Evolutionary conservation across 2,797 vertebrate species (phyloP).

Genomic region (Sebastolobus altivelis): DNA sequence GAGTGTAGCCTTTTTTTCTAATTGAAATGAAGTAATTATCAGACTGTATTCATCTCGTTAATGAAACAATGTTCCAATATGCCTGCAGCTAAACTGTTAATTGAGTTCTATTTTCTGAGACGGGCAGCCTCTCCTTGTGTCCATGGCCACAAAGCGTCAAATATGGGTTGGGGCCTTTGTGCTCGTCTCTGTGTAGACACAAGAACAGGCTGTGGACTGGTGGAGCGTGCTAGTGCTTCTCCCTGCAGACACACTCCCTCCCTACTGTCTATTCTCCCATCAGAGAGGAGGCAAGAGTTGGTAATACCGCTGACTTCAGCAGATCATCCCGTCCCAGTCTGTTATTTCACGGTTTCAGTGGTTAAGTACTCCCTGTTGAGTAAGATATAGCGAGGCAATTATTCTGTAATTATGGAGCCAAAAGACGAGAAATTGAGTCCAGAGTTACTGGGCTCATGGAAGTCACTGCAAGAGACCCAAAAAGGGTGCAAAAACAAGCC

Average conservation of each 20-base stretch:
- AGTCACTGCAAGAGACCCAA: constrained; percentile 29
- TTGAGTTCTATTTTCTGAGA: constrained; percentile 85
- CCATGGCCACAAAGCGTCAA: constrained; percentile 67
- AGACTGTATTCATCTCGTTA: constrained; percentile 85
- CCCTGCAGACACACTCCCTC: constrained; percentile 53
- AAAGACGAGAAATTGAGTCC: constrained; percentile 60
- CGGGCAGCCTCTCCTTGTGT: constrained; percentile 76
- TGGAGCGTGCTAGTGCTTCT: constrained; percentile 59
- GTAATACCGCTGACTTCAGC: constrained; percentile 71
- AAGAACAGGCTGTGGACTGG: constrained; percentile 71
- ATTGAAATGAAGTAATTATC: constrained; percentile 88
- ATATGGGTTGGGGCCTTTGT: constrained; percentile 71
- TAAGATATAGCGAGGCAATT: constrained; percentile 71
- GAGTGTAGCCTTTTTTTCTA: constrained; percentile 76
- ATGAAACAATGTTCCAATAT: constrained; percentile 85
- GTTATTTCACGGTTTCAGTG: constrained; percentile 74
- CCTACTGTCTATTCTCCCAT: constrained; percentile 57
- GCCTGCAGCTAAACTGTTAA: constrained; percentile 85
- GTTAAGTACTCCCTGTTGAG: constrained; percentile 76
- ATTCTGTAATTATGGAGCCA: constrained; percentile 77
- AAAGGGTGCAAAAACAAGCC: constrained; percentile 7
- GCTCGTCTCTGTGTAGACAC: constrained; percentile 60
- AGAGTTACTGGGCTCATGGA: constrained; percentile 36
- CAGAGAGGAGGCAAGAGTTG: constrained; percentile 50
- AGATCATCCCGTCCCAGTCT: constrained; percentile 70